A percentile compares a stretch with the other conserved stretches of the same genome.
Evolutionary conservation across 2,113 vertebrate species (phyloP).

Genomic region (Gobius niger): DNA sequence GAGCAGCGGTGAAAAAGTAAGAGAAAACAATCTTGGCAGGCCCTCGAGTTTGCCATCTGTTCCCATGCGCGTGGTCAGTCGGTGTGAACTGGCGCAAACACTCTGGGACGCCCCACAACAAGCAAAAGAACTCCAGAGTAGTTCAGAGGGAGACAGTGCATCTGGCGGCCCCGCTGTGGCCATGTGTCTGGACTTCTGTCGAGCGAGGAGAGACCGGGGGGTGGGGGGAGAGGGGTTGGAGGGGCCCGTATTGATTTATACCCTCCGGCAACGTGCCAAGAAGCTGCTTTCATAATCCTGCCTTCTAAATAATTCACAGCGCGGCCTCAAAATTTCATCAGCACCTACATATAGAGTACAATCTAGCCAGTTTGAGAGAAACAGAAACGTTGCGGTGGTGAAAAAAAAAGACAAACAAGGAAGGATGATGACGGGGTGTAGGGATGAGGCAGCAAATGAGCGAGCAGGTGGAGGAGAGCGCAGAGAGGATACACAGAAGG

Average conservation of each 20-base stretch:
- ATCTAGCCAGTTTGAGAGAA: constrained; percentile 37
- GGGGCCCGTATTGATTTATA: constrained; percentile 65
- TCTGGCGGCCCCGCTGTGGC: constrained; percentile 53
- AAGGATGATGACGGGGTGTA: constrained; percentile 16
- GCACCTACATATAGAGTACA: constrained; percentile 66
- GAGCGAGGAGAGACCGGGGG: constrained; percentile 14
- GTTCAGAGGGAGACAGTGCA: constrained; percentile 40
- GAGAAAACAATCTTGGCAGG: constrained; percentile 58
- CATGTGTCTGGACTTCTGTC: constrained; percentile 63
- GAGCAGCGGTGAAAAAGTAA: constrained; percentile 20
- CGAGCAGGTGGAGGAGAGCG: constrained; percentile 31
- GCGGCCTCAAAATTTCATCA: constrained; percentile 71
- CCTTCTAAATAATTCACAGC: constrained; percentile 76
- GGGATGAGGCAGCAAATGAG: constrained; percentile 43
- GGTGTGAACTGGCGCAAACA: constrained; percentile 48
- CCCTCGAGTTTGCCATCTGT: constrained; percentile 64
- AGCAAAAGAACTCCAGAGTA: constrained; percentile 31
- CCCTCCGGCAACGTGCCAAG: constrained; percentile 57
- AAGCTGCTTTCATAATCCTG: constrained; percentile 70
- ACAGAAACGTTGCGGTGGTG: constrained; percentile 20
- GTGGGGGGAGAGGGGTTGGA: neutral
- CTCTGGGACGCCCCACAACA: constrained; percentile 17
- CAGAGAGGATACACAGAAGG: constrained; percentile 18
- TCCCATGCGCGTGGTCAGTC: constrained; percentile 59
- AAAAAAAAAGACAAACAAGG: neutral